A percentile compares a stretch with the other conserved stretches of the same genome.
Evolutionary conservation across 64 coral and sea anemone species (phyloP).

Genomic region (Stichodactyla mertensii): DNA sequence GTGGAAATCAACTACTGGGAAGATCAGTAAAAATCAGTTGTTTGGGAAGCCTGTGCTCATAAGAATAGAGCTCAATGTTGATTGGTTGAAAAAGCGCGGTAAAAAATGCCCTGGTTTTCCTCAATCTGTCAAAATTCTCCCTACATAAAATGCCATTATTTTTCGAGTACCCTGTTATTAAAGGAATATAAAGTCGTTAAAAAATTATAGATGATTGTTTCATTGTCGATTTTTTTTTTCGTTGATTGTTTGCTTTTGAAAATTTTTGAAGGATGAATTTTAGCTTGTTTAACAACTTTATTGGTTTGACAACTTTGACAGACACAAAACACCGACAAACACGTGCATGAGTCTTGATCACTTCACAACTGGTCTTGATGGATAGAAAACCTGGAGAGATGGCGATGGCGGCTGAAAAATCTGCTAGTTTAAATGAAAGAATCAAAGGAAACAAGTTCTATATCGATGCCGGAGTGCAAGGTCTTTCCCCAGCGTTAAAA

Average conservation of each 20-base stretch:
- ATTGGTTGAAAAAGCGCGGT: constrained; percentile 10
- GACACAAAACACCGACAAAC: not conserved
- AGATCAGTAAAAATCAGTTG: not conserved
- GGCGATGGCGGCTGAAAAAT: not conserved
- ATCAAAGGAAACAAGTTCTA: constrained; percentile 36
- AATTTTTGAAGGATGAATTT: not conserved
- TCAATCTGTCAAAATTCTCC: not conserved
- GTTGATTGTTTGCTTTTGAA: not conserved
- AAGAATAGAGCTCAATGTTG: not conserved
- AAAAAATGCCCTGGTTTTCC: not conserved
- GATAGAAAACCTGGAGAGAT: not conserved
- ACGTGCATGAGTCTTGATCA: not conserved
- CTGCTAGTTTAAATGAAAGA: not conserved
- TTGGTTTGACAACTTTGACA: not conserved
- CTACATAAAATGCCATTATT: not conserved
- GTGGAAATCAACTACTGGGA: not conserved
- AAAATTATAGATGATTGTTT: not conserved
- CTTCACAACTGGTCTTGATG: not conserved
- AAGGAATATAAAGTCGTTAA: not conserved
- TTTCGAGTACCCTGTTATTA: not conserved
- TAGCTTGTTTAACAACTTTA: not conserved
- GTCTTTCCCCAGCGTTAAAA: not conserved
- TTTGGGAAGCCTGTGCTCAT: not conserved
- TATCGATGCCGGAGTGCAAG: constrained; percentile 1
- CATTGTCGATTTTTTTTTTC: not conserved